These are phyloP conservation scores for Microcebus jonahi DNA, from an alignment of 2,113 vertebrate species.

Conservation along the genomic window DNA sequence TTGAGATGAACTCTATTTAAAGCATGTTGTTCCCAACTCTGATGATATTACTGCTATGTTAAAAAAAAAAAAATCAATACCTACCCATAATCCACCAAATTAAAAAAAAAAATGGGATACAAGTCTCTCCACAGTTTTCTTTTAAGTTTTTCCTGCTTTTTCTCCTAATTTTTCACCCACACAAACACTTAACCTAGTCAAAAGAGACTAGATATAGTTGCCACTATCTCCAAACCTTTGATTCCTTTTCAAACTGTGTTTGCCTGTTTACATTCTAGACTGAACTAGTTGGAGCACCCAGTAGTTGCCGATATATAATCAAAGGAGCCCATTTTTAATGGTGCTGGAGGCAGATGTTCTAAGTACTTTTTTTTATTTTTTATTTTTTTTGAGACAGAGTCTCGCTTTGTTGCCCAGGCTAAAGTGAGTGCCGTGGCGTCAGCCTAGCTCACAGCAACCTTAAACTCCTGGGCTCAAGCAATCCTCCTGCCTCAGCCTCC, in stretches of 20 bases:
- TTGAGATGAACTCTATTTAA: constrained; percentile 87
- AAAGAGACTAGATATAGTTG: neutral
- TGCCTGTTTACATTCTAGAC: neutral
- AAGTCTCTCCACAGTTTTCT: neutral
- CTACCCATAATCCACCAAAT: constrained; percentile 51
- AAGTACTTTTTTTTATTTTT: neutral
- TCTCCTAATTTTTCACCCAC: neutral
- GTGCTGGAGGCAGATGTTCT: neutral
- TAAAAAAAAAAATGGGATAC: constrained; percentile 44
- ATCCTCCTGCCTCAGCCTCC: no score
- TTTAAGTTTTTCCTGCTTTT: neutral
- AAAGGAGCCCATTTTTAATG: neutral
- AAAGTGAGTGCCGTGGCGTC: no score
- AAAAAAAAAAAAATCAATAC: constrained; percentile 61
- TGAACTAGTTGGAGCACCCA: neutral
- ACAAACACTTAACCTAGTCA: neutral
- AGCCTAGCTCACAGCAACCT: no score
- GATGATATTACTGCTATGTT: constrained; percentile 10
- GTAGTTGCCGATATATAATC: neutral
- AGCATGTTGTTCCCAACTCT: constrained; percentile 40
- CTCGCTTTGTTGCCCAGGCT: no score
- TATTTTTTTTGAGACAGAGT: no score
- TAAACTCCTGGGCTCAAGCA: no score
- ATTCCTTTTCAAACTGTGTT: neutral
- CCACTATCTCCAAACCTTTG: neutral